Evolutionary conservation across 2,797 vertebrate genomes (phyloP).

Genomic region (Artibeus jamaicensis): DNA sequence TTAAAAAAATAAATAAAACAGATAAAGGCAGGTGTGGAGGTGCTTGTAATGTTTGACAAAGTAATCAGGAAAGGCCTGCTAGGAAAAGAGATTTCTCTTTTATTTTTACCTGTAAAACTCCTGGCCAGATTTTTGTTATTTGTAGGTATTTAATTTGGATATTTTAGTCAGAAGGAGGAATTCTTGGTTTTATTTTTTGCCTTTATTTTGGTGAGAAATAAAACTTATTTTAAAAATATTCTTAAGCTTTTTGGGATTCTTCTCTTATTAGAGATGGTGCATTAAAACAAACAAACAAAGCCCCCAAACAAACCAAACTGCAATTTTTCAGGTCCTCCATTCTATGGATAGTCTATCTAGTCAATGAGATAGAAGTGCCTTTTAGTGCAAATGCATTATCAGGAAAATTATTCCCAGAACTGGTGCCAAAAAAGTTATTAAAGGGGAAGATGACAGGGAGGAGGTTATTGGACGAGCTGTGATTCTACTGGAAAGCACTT

Average conservation of each 20-base stretch:
- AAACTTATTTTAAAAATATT: background rate
- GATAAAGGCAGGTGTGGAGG: background rate
- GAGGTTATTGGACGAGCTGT: background rate
- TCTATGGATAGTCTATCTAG: background rate
- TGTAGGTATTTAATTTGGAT: background rate
- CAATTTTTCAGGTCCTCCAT: background rate
- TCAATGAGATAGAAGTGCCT: background rate
- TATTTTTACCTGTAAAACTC: background rate
- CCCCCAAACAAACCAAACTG: background rate
- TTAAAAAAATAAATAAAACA: background rate
- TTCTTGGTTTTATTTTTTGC: background rate
- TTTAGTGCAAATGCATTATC: background rate
- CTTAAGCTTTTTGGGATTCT: background rate
- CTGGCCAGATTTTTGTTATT: background rate
- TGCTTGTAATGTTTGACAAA: background rate
- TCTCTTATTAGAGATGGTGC: background rate
- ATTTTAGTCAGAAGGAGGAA: slow-evolving; percentile 19
- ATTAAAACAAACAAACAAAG: background rate
- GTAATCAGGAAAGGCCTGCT: background rate
- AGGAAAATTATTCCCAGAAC: background rate
- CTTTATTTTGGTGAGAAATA: background rate
- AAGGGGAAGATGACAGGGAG: background rate
- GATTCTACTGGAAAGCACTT: background rate
- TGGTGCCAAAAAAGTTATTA: slow-evolving; percentile 25
- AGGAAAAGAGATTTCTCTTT: background rate